A percentile compares a stretch with the other conserved stretches of the same genome.
These are phyloP conservation scores for Epinephelus lanceolatus DNA, from an alignment of 2,113 vertebrate genomes.

Conservation along the genomic window DNA sequence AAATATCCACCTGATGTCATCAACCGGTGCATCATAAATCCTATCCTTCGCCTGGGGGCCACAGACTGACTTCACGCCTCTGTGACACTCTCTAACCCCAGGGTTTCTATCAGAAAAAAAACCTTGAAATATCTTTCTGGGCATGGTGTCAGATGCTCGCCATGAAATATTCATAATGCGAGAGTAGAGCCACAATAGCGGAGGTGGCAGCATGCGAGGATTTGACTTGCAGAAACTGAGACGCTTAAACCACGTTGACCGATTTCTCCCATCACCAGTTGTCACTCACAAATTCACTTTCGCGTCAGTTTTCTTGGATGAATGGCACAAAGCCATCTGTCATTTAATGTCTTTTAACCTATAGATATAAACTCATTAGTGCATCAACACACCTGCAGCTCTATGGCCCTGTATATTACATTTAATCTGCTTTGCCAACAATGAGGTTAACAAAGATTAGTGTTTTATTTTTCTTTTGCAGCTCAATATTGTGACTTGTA, in stretches of 20 bases:
- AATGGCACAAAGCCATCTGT: constrained; percentile 57
- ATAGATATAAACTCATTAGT: constrained; percentile 37
- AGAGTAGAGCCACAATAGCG: constrained; percentile 80
- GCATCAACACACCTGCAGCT: constrained; percentile 7
- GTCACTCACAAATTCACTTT: constrained; percentile 77
- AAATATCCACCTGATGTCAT: constrained; percentile 79
- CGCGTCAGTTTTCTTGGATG: constrained; percentile 51
- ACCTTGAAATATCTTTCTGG: constrained; percentile 79
- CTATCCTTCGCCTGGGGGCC: constrained; percentile 65
- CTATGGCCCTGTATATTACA: constrained; percentile 10
- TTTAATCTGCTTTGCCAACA: constrained; percentile 20
- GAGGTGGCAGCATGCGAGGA: constrained; percentile 75
- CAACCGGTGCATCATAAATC: constrained; percentile 74
- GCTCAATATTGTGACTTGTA: background rate
- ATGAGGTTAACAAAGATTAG: constrained; percentile 12
- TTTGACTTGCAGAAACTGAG: constrained; percentile 81
- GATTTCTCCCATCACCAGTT: constrained; percentile 69
- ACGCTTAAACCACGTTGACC: constrained; percentile 72
- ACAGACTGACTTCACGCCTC: constrained; percentile 77
- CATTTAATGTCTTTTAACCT: constrained; percentile 60
- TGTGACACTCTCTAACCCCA: constrained; percentile 81
- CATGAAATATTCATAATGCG: constrained; percentile 84
- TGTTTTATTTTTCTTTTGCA: background rate
- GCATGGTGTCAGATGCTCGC: constrained; percentile 81
- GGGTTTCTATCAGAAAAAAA: constrained; percentile 74